phyloP scores from a whole-genome alignment of 2,888 invertebrate genomes.

The Celastrina argiolus region DNA sequence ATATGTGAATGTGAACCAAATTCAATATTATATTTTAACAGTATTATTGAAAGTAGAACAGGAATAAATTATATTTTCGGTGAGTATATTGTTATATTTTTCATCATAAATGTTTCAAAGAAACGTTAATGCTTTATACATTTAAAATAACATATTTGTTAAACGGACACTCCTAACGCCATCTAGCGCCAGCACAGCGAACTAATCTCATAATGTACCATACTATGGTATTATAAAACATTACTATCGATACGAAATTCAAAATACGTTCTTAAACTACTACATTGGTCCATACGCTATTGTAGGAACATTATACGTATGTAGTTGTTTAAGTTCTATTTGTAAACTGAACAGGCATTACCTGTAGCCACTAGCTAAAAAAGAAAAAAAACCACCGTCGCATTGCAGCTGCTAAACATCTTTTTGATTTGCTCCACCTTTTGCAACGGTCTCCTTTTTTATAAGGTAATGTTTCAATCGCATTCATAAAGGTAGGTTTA shows the following conservation, averaged over 20 bases:
- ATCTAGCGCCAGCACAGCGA: background rate
- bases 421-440: background rate
- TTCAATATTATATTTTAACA: too few species aligned
- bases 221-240: too few species aligned
- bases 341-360: background rate
- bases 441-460: slow-evolving; percentile 1
- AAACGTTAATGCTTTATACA: too few species aligned
- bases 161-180: background rate
- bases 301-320: too few species aligned
- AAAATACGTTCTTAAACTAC: background rate
- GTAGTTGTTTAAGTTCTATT: background rate
- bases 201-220: too few species aligned
- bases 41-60: too few species aligned
- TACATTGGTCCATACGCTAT: background rate
- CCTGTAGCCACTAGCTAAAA: background rate
- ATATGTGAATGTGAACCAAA: too few species aligned
- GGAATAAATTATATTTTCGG: too few species aligned
- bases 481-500: background rate
- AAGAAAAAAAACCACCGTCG: background rate
- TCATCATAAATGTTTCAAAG: too few species aligned
- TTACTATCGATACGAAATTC: too few species aligned
- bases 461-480: background rate
- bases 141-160: too few species aligned
- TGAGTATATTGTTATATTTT: too few species aligned
- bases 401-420: slow-evolving; percentile 4